These are phyloP conservation scores for Nematostella vectensis DNA, from an alignment of 92 coral and sea anemone species.

Conservation along the genomic window DNA sequence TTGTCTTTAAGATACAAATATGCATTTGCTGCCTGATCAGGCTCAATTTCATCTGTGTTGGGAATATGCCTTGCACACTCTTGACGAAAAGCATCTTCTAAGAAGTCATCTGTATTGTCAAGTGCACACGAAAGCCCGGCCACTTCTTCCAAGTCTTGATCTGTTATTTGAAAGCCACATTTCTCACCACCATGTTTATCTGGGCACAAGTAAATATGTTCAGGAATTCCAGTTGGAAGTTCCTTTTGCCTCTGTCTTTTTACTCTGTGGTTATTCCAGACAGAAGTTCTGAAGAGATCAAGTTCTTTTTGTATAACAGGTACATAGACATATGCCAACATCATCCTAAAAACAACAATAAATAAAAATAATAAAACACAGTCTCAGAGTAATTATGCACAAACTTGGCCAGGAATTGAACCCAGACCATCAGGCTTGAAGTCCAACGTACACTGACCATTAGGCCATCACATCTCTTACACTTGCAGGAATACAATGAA, in stretches of 20 bases:
- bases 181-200: constrained; percentile 51
- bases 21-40: constrained; percentile 49
- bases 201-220: constrained; percentile 52
- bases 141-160: constrained; percentile 54
- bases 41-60: constrained; percentile 44
- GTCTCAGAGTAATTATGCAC: constrained; percentile 4
- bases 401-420: background rate
- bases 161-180: constrained; percentile 49
- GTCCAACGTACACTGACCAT: no score
- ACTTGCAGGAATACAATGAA: no score
- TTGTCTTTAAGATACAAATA: constrained; percentile 42
- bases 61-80: constrained; percentile 51
- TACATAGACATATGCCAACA: constrained; percentile 39
- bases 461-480: no score
- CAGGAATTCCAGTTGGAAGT: constrained; percentile 70
- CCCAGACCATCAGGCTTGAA: no score
- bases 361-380: background rate
- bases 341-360: constrained; percentile 11
- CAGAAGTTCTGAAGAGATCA: constrained; percentile 37
- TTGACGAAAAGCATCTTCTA: constrained; percentile 28
- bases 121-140: constrained; percentile 45
- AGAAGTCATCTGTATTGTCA: constrained; percentile 38
- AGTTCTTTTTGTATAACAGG: constrained; percentile 70
- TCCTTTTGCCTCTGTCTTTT: constrained; percentile 42
- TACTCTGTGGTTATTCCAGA: constrained; percentile 55